These are phyloP conservation scores for Gymnopithys bicolor DNA, from an alignment of 2,797 vertebrate species.

Conservation along the genomic window DNA sequence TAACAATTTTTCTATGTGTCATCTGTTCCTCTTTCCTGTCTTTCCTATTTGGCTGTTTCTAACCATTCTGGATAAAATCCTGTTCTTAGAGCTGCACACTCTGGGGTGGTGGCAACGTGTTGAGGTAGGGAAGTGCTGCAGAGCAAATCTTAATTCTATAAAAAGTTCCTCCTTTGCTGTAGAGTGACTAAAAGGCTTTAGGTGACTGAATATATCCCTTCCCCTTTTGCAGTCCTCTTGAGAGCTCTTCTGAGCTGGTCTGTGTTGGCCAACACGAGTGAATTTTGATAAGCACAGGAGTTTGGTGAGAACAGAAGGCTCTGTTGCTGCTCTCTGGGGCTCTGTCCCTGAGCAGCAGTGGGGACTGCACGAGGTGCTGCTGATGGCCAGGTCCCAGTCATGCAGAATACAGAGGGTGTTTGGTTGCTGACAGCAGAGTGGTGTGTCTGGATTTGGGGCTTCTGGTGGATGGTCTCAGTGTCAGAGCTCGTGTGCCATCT, in stretches of 20 bases:
- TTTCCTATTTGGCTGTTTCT: constrained; percentile 3
- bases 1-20: not conserved
- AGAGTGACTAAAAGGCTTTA: not conserved
- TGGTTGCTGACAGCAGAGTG: not conserved
- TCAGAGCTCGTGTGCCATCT: not conserved
- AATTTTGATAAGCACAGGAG: not conserved
- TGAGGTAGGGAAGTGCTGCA: not conserved
- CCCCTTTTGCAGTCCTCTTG: not conserved
- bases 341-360: not conserved
- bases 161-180: not conserved
- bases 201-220: not conserved
- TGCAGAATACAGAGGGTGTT: not conserved
- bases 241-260: not conserved
- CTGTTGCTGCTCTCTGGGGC: not conserved
- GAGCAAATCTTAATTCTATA: not conserved
- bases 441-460: not conserved
- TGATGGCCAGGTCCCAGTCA: not conserved
- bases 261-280: not conserved
- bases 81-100: not conserved
- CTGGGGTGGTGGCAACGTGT: not conserved
- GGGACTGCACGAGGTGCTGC: not conserved
- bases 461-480: not conserved
- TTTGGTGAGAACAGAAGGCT: not conserved
- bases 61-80: not conserved
- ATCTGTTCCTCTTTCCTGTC: constrained; percentile 6